Evolutionary conservation across 1,140 invertebrate species (phyloP), one percentile per base, ranked within the genome.

Genomic region (Megalonaias nervosa): DNA sequence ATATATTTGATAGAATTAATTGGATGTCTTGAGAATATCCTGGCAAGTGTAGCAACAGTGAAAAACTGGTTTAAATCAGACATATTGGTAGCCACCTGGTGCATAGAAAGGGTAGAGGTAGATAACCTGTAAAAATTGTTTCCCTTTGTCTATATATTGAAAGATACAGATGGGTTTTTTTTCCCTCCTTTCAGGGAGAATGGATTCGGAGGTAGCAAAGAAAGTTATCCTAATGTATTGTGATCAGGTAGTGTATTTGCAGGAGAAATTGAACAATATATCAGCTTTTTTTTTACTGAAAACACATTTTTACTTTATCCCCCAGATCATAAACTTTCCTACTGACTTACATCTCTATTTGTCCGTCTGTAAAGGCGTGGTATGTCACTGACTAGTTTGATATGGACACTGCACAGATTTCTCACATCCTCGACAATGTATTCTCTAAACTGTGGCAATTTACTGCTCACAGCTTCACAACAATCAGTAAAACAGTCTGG

Each of bases 281-380:
- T 48, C 0, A 9, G 0, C 0, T 48, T 48, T 48, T 48, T 31
- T 48, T 9, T 11, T 48, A 48, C 11, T 11, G 38, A 48, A 48
- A 48, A 48, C 38, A 48, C 6, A 48, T 48, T 48, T 31, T 48
- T 48, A 48, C 11, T 48, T 48, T 48, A 48, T 48, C 38, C 38
- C 11, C 38, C 38, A 48, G 0, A 48, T 9, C 38, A 64, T 3
- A 72, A 11, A 61, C 19, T 73, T 55, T 21, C 31, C 21, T 48
- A 77, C 67, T 57, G 15, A 79, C 83, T 80, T 75, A 92, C 91
- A 82, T 96, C 96, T 82, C 96, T 93, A 90, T 98, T 99, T 0
- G 97, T 99, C 87, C 97, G 94, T 84, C 97, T 93, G 90, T 97
- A 99, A 57, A 98, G 91, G 82, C 97, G 92, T 56, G 97, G 97